Evolutionary conservation across 1,140 invertebrate species (phyloP), one percentile per base, ranked within the genome.

Genomic region (Hylyphantes graminicola): DNA sequence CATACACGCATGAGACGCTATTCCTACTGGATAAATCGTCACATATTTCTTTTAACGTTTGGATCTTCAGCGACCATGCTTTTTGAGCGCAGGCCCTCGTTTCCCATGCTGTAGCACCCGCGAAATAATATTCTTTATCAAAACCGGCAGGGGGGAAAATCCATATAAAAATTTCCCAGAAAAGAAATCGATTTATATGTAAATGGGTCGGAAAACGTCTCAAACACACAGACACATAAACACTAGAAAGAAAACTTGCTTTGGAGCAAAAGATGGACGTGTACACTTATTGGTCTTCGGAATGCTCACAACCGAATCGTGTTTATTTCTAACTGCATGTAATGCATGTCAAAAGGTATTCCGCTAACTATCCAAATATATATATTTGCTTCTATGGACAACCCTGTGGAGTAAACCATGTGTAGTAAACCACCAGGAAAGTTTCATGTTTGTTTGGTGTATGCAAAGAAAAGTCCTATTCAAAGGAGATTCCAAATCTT

Each of bases 101-200:
- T 35, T 35, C 35, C 35, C 35, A 35, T 35, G 35, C 51, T 65
- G 57, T 50, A 73, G 64, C 79, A 81, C 73, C 55, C 79, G 65
- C 63, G 68, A 81, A 81, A 81, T 81, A 81, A 81, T 81, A 81
- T 81, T 73, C 79, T 81, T 81, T 81, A 81, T 81, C 79, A 81
- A 70, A 81, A 70, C 50, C 55, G 64, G 76, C 21, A 57, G 35
- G 53, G 21, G 54, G 59, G 55, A 67, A 80, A 70, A 70, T 21
- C 17, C 35, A 68, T 51, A 67, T 35, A 65, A 80, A 80, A 80
- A 68, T 50, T 65, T 65, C 51, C 53, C 3, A 8, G 77, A 80
- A 80, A 15, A 59, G 53, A 81, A 81, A 81, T 81, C 79, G 79
- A 81, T 81, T 81, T 81, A 81, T 81, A 81, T 81, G 79, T 81